Evolutionary conservation across 2,797 vertebrate species (phyloP), one percentile per base, ranked within the genome.

Genomic region (Gallirallus australis): DNA sequence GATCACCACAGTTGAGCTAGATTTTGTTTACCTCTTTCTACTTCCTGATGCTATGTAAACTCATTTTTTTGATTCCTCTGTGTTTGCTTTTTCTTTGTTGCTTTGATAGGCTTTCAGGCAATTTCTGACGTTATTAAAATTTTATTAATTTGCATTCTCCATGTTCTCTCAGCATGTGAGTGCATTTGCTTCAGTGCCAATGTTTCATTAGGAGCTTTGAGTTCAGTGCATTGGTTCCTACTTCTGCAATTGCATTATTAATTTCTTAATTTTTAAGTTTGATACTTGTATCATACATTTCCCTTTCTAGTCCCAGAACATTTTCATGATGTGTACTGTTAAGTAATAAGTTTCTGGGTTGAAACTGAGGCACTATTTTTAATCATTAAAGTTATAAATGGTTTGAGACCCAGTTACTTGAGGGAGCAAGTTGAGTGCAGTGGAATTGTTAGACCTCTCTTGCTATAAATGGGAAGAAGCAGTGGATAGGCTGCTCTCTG

Each of bases 351-450:
- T 89, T 94, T 85, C 90, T 93, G 48, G 50, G 71, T 86, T 90
- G 90, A 90, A 93, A 80, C 83, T 35, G 19, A 93, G 80, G 75
- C 73, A 40, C 81, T 96, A 33, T 94, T 96, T 97, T 96, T 94
- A 89, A 71, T 96, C 86, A 50, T 90, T 76, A 52, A 84, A 87
- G 21, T 61, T 94, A 53, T 78, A 85, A 94, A 93, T 92, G 89
- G 25, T 94, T 94, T 92, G 94, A 91, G 86, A 96, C 89, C 72
- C 65, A 59, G 86, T 92, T 94, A 86, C 91, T 91, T 92, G 70
- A 93, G 89, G 90, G 94, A 94, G 56, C 57, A 63, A 56, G 86
- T 61, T 78, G 54, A 69, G 50, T 80, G 76, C 89, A 77, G 77
- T 84, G 63, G 70, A 94, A 83, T 95, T 6, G 4, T 94, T 92